Evolutionary conservation across 2,888 invertebrate species (phyloP).

Genomic region (Trachelus troglodyta): DNA sequence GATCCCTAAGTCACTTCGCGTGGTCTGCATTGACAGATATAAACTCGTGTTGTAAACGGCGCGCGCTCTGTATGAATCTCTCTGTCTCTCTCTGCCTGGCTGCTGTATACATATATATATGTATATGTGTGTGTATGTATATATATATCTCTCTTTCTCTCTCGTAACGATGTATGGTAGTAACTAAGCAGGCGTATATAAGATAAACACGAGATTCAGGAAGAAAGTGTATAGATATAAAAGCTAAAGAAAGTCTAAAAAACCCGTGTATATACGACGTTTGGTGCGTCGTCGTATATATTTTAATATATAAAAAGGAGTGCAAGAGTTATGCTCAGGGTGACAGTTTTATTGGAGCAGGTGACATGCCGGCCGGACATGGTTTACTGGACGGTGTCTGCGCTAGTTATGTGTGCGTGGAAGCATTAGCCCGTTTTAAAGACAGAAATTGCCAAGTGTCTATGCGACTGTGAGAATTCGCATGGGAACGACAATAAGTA

Average conservation of each 20-base stretch:
- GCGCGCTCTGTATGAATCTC: background rate
- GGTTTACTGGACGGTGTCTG: background rate
- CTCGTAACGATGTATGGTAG: background rate
- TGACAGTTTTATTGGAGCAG: constrained; percentile 14
- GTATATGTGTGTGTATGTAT: background rate
- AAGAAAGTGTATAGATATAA: background rate
- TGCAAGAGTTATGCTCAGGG: constrained; percentile 12
- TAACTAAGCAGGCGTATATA: background rate
- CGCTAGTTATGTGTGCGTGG: background rate
- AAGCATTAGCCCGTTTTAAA: background rate
- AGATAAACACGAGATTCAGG: background rate
- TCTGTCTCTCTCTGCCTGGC: background rate
- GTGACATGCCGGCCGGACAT: constrained; percentile 7
- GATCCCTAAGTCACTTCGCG: constrained; percentile 1
- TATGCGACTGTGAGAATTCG: background rate
- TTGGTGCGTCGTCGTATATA: background rate
- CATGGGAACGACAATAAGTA: background rate
- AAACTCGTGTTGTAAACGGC: background rate
- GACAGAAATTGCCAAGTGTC: background rate
- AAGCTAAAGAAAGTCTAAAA: background rate
- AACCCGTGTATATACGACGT: background rate
- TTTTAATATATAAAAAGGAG: background rate
- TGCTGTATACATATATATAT: background rate
- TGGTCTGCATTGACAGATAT: background rate
- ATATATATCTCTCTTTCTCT: background rate